Percentiles rank a stretch among this genome's conserved stretches.
Evolutionary conservation across 2,797 vertebrate genomes (phyloP).

Genomic region (Acomys russatus): DNA sequence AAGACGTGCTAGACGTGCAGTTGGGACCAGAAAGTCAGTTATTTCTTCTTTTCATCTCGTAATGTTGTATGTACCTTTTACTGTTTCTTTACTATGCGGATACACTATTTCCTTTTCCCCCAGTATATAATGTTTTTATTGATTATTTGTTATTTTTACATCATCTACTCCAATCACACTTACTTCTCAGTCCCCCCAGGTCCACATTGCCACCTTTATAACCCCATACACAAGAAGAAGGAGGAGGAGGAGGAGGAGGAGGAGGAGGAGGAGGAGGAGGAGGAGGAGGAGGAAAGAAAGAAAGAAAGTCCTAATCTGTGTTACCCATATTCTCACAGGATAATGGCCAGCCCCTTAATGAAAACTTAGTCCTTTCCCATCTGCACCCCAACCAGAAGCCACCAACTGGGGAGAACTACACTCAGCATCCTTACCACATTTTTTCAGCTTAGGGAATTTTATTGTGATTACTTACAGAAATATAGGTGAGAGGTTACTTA

Average conservation of each 20-base stretch:
- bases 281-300: no score
- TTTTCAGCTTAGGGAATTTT: no score
- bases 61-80: background rate
- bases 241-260: background rate
- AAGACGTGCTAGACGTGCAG: background rate
- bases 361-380: background rate
- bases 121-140: background rate
- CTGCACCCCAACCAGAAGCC: background rate
- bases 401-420: background rate
- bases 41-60: constrained; percentile 16
- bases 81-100: background rate
- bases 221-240: background rate
- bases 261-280: background rate
- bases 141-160: background rate
- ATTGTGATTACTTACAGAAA: no score
- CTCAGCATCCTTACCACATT: background rate
- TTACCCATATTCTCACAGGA: background rate
- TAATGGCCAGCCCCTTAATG: background rate
- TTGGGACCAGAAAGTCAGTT: background rate
- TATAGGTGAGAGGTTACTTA: no score
- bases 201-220: background rate
- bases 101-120: constrained; percentile 5
- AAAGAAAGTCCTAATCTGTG: background rate
- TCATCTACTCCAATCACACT: background rate
- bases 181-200: background rate